phyloP scores from a whole-genome alignment of 2,888 invertebrate genomes.

The Toxonevra muliebris region DNA sequence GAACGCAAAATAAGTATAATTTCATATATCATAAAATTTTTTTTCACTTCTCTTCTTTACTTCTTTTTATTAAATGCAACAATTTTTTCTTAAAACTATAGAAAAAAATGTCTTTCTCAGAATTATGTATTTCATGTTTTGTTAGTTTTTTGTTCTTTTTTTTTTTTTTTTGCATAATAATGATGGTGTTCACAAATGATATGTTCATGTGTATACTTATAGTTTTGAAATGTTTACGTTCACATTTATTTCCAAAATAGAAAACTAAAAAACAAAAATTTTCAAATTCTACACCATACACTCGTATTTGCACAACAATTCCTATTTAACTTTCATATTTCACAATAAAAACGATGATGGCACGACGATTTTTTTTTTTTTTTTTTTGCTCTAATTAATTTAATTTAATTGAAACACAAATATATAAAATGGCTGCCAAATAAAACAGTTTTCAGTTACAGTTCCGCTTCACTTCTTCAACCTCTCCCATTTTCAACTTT shows the following conservation, averaged over 20 bases:
- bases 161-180: constrained; percentile 17
- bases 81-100: constrained; percentile 18
- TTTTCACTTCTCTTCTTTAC: too few species aligned
- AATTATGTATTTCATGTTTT: constrained; percentile 19
- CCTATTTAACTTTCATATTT: constrained; percentile 7
- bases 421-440: background rate
- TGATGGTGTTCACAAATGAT: constrained; percentile 17
- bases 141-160: constrained; percentile 10
- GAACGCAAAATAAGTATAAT: too few species aligned
- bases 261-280: too few species aligned
- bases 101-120: constrained; percentile 16
- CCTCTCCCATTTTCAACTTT: background rate
- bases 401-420: background rate
- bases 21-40: too few species aligned
- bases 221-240: too few species aligned
- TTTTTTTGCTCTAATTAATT: background rate
- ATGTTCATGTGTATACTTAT: constrained; percentile 17
- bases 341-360: background rate
- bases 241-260: too few species aligned
- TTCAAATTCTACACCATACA: background rate
- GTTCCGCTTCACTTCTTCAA: background rate
- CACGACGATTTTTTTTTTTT: background rate
- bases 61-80: constrained; percentile 15
- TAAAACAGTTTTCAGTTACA: background rate
- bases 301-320: constrained; percentile 21